These are phyloP conservation scores for Cheilosia variabilis DNA, from an alignment of 2,888 invertebrate species.

Conservation along the genomic window DNA sequence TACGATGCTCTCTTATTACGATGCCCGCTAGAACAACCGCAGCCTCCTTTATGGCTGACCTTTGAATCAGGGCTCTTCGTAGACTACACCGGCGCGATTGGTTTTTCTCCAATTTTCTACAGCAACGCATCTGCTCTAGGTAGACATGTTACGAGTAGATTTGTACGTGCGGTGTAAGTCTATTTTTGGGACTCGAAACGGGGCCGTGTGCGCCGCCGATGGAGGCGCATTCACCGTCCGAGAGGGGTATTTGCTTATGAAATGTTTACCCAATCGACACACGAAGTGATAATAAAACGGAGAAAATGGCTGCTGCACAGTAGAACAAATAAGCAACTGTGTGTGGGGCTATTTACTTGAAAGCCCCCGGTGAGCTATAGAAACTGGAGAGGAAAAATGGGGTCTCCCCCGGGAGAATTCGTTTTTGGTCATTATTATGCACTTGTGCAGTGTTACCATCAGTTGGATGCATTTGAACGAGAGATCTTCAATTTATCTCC, in stretches of 20 bases:
- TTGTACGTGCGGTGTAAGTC: constrained; percentile 56
- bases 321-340: constrained; percentile 47
- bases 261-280: constrained; percentile 70
- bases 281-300: constrained; percentile 60
- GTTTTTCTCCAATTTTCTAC: constrained; percentile 47
- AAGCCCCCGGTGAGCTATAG: constrained; percentile 37
- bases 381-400: constrained; percentile 11
- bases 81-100: constrained; percentile 5
- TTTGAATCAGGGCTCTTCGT: constrained; percentile 68
- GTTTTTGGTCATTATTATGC: neutral
- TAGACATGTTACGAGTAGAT: neutral
- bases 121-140: constrained; percentile 50
- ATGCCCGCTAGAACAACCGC: constrained; percentile 17
- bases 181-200: constrained; percentile 71
- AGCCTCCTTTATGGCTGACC: constrained; percentile 57
- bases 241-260: constrained; percentile 46
- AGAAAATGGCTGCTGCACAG: constrained; percentile 51
- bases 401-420: constrained; percentile 7
- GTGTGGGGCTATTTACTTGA: constrained; percentile 54
- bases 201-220: constrained; percentile 42
- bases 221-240: constrained; percentile 44
- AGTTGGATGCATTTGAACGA: too few species aligned
- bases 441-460: constrained; percentile 3
- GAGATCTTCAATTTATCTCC: too few species aligned
- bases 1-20: constrained; percentile 15